Conservation (phyloP, 2,113 vertebrate genomes). For the Oncorhynchus masou region DNA sequence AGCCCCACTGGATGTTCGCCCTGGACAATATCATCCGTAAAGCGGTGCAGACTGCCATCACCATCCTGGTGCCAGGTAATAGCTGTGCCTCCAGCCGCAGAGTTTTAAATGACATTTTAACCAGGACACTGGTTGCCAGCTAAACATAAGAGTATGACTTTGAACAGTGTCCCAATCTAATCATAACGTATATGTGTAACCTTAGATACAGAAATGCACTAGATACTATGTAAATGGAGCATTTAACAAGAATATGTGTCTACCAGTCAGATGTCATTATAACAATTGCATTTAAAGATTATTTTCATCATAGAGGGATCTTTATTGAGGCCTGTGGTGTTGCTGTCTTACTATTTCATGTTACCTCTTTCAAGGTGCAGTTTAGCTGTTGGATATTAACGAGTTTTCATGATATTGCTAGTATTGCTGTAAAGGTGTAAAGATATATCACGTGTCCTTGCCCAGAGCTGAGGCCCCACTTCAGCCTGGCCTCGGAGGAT, state of each 20-base stretch:
- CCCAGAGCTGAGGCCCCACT: slow-evolving; percentile 92
- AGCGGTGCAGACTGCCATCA: slow-evolving; percentile 96
- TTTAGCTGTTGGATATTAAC: not conserved
- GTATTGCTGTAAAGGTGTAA: not conserved
- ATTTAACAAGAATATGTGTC: not conserved
- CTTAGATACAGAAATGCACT: slow-evolving; percentile 1
- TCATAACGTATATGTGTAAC: not conserved
- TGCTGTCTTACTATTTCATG: not conserved
- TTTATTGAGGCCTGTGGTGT: not conserved
- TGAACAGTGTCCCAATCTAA: not conserved
- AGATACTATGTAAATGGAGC: not conserved
- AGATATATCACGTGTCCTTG: not conserved
- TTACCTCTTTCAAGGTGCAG: not conserved
- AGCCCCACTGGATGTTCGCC: slow-evolving; percentile 99
- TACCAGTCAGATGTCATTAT: not conserved
- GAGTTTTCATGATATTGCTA: not conserved
- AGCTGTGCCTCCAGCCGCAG: slow-evolving; percentile 9
- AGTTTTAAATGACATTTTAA: slow-evolving; percentile 8
- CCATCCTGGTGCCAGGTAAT: slow-evolving; percentile 94
- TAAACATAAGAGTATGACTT: not conserved
- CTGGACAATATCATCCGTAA: slow-evolving; percentile 97
- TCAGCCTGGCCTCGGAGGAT: slow-evolving; percentile 94
- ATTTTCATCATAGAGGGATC: not conserved
- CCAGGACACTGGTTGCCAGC: not conserved
- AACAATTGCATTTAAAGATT: not conserved